Base-by-base conservation (phyloP, 2,113 vertebrate species). In the Limanda limanda region DNA sequence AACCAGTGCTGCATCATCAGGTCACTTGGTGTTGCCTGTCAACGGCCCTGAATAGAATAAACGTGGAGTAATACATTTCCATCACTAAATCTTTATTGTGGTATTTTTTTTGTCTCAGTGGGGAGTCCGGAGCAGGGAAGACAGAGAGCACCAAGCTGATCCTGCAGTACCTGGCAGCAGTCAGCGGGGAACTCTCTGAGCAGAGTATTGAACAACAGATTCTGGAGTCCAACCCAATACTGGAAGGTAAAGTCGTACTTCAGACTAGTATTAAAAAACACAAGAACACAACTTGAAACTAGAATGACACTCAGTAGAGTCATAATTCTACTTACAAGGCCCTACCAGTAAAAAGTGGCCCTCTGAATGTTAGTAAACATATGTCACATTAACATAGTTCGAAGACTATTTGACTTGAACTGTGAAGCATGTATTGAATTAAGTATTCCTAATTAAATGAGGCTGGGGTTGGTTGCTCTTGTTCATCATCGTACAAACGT, bases 1-100 rank as follows among this genome's bases (percentile, higher is more conserved):
- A 95, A 96, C 88, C 97, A 99, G 91, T 97, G 96, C 86, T 99
- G 97, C 84, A 92, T 99, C 64, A 98, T 99, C 94, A 98, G 97
- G 97, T 98, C 54, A 31, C 1, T 7, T 31, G 31, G 6, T 13
- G n/a, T 20, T 20, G 48, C 7, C 2, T 14, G 15, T 12, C 18
- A 1, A 24, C 2, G 25, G 13, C 3, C 9, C 5, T 14, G n/a
- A 35, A 3, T 13, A 21, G 9, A 45, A 23, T 4, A 7, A 1
- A 12, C 24, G 5, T 55, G 17, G 21, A 13, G 8, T 18, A 0
- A 42, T 14, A 18, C 3, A 23, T 52, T 21, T 7, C 31, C 2
- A 17, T 48, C 40, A 11, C 21, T 54, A 3, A 40, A n/a, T 20
- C 17, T 68, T 27, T 2, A 5, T 60, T 37, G 5, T 21, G 3